These are phyloP conservation scores for Conopomorpha cramerella DNA, from an alignment of 1,140 invertebrate genomes.

Conservation along the genomic window DNA sequence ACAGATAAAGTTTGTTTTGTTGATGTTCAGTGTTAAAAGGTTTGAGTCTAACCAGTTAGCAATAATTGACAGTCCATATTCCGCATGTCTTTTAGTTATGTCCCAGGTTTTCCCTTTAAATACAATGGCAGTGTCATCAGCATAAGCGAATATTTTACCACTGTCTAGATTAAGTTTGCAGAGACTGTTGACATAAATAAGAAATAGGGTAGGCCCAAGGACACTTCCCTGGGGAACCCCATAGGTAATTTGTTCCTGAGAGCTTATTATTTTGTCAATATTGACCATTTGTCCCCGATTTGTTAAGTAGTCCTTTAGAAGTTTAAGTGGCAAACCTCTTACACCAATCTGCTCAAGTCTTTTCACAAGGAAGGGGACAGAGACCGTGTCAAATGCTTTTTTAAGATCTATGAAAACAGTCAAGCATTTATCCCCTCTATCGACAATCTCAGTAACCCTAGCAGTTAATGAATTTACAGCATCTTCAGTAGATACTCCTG, in stretches of 20 bases:
- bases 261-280: background rate
- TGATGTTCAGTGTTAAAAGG: slow-evolving; percentile 4
- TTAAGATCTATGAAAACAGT: slow-evolving; percentile 11
- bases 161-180: background rate
- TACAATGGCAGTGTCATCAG: slow-evolving; percentile 4
- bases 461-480: background rate
- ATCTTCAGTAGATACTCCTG: slow-evolving; percentile 2
- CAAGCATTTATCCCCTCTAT: slow-evolving; percentile 7
- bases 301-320: background rate
- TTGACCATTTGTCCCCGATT: background rate
- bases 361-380: slow-evolving; percentile 6
- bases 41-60: background rate
- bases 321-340: background rate
- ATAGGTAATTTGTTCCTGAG: background rate
- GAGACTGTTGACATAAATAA: too few species aligned
- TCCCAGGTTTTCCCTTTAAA: slow-evolving; percentile 4
- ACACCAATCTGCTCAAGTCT: slow-evolving; percentile 2
- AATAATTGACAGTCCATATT: background rate
- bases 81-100: background rate
- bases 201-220: too few species aligned
- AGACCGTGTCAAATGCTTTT: slow-evolving; percentile 16
- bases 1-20: slow-evolving; percentile 4
- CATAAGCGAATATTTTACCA: too few species aligned
- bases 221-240: too few species aligned
- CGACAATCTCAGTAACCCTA: slow-evolving; percentile 1